Evolutionary conservation across 2,888 invertebrate genomes (phyloP).

Genomic region (Cryptus armator): DNA sequence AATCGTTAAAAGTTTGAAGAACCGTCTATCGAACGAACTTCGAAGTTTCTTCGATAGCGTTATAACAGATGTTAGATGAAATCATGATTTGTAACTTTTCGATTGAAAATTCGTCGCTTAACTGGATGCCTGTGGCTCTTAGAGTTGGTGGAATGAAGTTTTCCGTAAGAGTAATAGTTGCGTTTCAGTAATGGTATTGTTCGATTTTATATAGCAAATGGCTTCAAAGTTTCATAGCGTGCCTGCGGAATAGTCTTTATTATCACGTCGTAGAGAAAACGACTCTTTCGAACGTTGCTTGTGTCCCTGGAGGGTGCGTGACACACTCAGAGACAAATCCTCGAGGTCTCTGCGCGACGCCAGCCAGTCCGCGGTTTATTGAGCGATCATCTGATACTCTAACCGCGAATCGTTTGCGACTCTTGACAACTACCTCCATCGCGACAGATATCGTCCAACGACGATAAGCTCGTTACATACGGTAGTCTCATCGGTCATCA

Average conservation of each 20-base stretch:
- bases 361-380: slow-evolving; percentile 67
- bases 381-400: slow-evolving; percentile 65
- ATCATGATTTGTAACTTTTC: not conserved
- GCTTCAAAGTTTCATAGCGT: not conserved
- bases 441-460: slow-evolving; percentile 23
- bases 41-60: not conserved
- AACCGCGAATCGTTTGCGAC: slow-evolving; percentile 59
- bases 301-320: not conserved
- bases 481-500: slow-evolving; percentile 15
- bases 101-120: not conserved
- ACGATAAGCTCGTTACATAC: slow-evolving; percentile 50
- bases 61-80: not conserved
- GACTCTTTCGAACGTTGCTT: slow-evolving; percentile 25
- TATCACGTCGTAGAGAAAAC: slow-evolving; percentile 6
- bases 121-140: not conserved
- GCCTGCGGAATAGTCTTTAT: slow-evolving; percentile 23
- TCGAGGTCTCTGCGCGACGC: slow-evolving; percentile 62
- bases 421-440: slow-evolving; percentile 37
- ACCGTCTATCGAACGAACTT: not conserved
- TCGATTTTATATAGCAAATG: not conserved
- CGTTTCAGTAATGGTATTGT: not conserved
- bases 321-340: slow-evolving; percentile 35
- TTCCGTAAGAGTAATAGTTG: not conserved
- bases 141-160: not conserved
- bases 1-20: not conserved